Percentiles rank a stretch among this genome's conserved stretches.
phyloP scores from a whole-genome alignment of 2,797 vertebrate genomes.

The Coregonus sp. region DNA sequence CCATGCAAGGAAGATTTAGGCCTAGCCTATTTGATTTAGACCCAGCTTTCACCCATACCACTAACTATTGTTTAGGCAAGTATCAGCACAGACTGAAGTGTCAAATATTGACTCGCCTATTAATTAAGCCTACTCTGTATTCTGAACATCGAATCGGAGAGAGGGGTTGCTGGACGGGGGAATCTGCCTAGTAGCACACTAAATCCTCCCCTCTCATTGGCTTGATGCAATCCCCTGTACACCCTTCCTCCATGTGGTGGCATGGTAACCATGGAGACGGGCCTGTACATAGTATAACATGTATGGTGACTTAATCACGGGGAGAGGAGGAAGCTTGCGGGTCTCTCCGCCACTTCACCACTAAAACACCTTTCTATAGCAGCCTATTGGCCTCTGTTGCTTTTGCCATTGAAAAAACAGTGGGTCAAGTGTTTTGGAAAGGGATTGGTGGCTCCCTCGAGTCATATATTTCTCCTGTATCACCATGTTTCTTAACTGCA shows the following conservation, averaged over 20 bases:
- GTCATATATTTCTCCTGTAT: no score
- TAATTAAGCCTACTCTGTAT: conserved; percentile 9
- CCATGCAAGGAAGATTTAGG: not conserved
- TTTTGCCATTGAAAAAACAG: no score
- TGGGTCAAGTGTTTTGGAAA: no score
- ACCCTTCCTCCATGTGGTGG: conserved; percentile 31
- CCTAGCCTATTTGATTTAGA: not conserved
- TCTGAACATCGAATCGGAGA: conserved; percentile 15
- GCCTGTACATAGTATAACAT: conserved; percentile 32
- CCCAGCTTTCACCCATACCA: not conserved
- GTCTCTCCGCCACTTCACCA: no score
- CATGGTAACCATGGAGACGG: conserved; percentile 61
- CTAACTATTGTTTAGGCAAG: not conserved
- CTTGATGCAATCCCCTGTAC: conserved; percentile 55
- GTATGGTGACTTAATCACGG: no score
- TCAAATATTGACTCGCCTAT: not conserved
- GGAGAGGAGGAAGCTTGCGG: no score
- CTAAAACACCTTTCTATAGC: no score
- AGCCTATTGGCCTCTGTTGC: no score
- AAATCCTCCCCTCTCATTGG: conserved; percentile 53
- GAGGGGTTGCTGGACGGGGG: conserved; percentile 57
- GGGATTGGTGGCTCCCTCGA: no score
- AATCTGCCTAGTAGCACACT: conserved; percentile 67
- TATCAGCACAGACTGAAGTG: not conserved
- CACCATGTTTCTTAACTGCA: conserved; percentile 4